A percentile compares a stretch with the other conserved stretches of the same genome.
These are phyloP conservation scores for Pedicia rivosa DNA, from an alignment of 2,888 invertebrate species.

Conservation along the genomic window DNA sequence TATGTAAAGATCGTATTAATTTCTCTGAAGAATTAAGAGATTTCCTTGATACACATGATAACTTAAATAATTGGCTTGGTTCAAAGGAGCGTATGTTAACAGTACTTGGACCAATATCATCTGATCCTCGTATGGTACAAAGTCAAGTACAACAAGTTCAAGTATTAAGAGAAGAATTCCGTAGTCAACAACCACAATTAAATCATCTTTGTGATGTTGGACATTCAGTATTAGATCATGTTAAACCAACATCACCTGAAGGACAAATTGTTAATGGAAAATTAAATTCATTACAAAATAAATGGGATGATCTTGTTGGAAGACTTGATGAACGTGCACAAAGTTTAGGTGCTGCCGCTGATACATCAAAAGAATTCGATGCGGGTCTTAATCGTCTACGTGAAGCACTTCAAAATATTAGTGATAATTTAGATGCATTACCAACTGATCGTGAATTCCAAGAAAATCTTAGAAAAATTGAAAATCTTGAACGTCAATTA, in stretches of 20 bases:
- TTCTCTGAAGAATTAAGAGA: slow-evolving; percentile 68
- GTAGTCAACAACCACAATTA: slow-evolving; percentile 80
- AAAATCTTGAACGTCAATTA: slow-evolving; percentile 71
- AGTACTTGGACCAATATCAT: slow-evolving; percentile 88
- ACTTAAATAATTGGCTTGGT: slow-evolving; percentile 69
- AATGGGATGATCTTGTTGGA: slow-evolving; percentile 68
- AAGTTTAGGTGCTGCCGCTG: slow-evolving; percentile 78
- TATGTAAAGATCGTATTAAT: slow-evolving; percentile 49
- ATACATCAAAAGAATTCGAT: slow-evolving; percentile 85
- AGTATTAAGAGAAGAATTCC: slow-evolving; percentile 88
- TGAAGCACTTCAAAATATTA: slow-evolving; percentile 75
- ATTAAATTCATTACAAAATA: slow-evolving; percentile 49
- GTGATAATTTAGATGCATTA: slow-evolving; percentile 72
- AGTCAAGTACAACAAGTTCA: slow-evolving; percentile 91
- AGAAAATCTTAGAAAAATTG: slow-evolving; percentile 73
- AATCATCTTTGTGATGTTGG: slow-evolving; percentile 72
- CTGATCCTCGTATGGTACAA: slow-evolving; percentile 88
- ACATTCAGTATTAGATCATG: slow-evolving; percentile 47
- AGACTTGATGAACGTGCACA: slow-evolving; percentile 79
- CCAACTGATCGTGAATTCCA: slow-evolving; percentile 69
- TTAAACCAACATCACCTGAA: slow-evolving; percentile 39
- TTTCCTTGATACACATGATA: slow-evolving; percentile 79
- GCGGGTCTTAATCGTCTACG: slow-evolving; percentile 67
- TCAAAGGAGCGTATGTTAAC: slow-evolving; percentile 93
- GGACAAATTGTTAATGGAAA: slow-evolving; percentile 52